Evolutionary conservation across 2,888 invertebrate genomes (phyloP).

Genomic region (Lordiphosa andalusiaca): DNA sequence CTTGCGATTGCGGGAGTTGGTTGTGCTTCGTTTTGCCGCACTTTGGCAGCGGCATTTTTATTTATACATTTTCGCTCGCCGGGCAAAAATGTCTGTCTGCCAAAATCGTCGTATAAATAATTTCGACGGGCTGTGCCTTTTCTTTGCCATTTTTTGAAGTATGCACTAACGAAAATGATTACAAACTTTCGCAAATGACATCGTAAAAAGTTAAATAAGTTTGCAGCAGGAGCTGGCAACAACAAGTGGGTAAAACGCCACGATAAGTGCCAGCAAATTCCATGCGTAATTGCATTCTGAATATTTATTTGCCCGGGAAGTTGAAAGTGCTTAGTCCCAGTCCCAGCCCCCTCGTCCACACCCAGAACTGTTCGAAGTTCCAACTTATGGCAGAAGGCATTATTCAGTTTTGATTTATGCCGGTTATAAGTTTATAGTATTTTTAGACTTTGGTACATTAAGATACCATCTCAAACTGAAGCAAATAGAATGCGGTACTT

Average conservation of each 20-base stretch:
- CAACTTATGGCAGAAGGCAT: conserved; percentile 1
- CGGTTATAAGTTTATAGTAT: background rate
- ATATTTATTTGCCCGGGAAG: conserved; percentile 47
- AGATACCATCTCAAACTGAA: too few relatives aligned
- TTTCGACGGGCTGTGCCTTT: conserved; percentile 22
- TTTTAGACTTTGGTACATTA: too few relatives aligned
- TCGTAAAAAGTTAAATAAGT: conserved; percentile 70
- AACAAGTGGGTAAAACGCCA: conserved; percentile 34
- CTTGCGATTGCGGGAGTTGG: conserved; percentile 19
- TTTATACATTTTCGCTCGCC: conserved; percentile 44
- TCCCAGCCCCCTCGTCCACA: too few relatives aligned
- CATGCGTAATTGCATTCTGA: conserved; percentile 69
- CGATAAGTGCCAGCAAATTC: conserved; percentile 65
- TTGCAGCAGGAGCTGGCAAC: conserved; percentile 22
- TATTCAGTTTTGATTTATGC: conserved; percentile 13
- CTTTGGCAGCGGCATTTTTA: conserved; percentile 34
- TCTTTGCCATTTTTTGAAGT: conserved; percentile 49
- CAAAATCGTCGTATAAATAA: conserved; percentile 64
- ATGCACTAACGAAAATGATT: conserved; percentile 64
- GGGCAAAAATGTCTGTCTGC: conserved; percentile 47
- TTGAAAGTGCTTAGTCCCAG: conserved; percentile 8
- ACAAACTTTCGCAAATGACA: conserved; percentile 70
- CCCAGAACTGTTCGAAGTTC: background rate
- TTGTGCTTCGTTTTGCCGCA: conserved; percentile 12
- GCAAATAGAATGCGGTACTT: too few relatives aligned